Evolutionary conservation across 2,888 invertebrate genomes (phyloP), one percentile per base, ranked within the genome.

Genomic region (Drosophila emarginata): DNA sequence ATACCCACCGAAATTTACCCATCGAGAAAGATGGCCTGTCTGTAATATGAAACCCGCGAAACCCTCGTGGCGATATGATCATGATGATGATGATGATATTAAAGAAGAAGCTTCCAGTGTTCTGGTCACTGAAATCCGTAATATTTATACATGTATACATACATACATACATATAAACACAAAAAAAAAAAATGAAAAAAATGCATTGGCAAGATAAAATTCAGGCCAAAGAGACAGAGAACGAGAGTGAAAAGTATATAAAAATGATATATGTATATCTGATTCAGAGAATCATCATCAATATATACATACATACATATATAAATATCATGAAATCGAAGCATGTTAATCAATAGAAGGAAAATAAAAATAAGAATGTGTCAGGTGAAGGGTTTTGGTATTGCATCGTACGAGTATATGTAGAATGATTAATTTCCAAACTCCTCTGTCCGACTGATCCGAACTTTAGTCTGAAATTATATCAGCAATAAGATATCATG

Each of bases 131-230:
- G 45, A 67, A 72, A 72, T 73, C 73, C 67, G 62, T 76, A 66
- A 50, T 32, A 53, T 14, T n/a, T 62, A 70, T 53, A 39, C 76
- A 72, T 70, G 11, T 40, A 40, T 15, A 9, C n/a, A 15, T 2
- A 7, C 15, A 15, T 15, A 6, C 79, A 65, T 80, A 61, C 9
- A 9, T 11, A 9, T 32, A 75, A 75, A 78, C 56, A 67, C 72
- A 68, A 77, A 18, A 9, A 18, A 40, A 15, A 40, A 40, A 40
- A n/a, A n/a, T n/a, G 15, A 68, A 58, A 70, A 36, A 60, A 86
- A 54, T 81, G 81, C 81, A 84, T 12, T 84, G 81, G 72, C 85
- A 84, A 83, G 81, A 83, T 81, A 74, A 77, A 84, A 83, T 76
- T 84, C 82, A 84, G 87, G 82, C 84, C 82, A 83, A 72, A 74